phyloP scores from a whole-genome alignment of 2,113 vertebrate species.

The Bufo bufo region DNA sequence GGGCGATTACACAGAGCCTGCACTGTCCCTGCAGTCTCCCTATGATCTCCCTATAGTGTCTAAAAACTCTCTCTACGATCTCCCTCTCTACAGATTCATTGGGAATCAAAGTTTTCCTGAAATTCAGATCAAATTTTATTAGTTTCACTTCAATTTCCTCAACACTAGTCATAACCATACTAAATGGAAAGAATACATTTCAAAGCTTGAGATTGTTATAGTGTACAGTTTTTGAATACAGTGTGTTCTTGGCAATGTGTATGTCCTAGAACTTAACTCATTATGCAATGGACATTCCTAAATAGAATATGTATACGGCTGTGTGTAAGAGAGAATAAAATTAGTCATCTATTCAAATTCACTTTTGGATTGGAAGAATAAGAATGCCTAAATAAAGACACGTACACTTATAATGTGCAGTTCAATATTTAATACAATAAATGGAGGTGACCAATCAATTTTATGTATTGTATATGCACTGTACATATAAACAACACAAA shows the following conservation, averaged over 20 bases:
- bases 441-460: conserved; percentile 11
- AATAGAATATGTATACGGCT: neutral
- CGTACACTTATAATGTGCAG: neutral
- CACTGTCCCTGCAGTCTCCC: no score
- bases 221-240: no score
- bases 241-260: no score
- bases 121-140: no score
- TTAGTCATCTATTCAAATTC: neutral
- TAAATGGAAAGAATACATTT: neutral
- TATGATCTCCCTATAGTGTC: no score
- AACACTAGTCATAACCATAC: neutral
- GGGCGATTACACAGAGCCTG: no score
- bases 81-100: no score
- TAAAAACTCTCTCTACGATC: no score
- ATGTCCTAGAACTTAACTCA: no score
- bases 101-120: no score
- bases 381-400: neutral
- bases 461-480: conserved; percentile 35
- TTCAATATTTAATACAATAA: conserved; percentile 53
- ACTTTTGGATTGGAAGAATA: neutral
- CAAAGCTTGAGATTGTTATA: neutral
- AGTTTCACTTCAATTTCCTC: no score
- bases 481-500: neutral
- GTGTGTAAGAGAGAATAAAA: neutral
- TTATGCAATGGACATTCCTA: neutral